These are phyloP conservation scores for Echinarachnius parma DNA, from an alignment of 53 echinoderm and acorn worm species.

Conservation along the genomic window DNA sequence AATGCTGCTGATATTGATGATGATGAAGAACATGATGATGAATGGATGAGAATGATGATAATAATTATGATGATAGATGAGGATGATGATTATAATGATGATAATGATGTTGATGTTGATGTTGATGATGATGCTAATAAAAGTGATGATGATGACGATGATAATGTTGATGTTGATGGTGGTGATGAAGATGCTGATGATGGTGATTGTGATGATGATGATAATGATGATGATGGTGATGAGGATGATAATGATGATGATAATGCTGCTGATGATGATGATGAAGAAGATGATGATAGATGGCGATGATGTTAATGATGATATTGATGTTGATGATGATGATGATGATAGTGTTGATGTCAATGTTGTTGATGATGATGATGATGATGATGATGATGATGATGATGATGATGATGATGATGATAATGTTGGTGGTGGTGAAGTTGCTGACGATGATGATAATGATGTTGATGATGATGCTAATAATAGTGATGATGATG, in stretches of 20 bases:
- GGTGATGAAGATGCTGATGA: neutral
- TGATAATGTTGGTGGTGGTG: neutral
- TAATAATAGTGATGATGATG: no score
- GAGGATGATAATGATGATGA: neutral
- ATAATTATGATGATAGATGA: no score
- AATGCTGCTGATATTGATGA: neutral
- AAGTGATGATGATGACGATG: neutral
- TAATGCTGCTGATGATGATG: no score
- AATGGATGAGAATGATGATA: neutral
- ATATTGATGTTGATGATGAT: neutral
- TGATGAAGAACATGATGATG: neutral
- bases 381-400: constrained; percentile 6
- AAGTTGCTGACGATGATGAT: no score
- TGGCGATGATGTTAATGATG: neutral
- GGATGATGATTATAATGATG: no score
- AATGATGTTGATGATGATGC: no score
- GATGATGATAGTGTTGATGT: neutral
- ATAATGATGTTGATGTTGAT: constrained; percentile 1
- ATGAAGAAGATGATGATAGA: neutral
- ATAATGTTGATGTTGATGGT: neutral
- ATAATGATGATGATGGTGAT: neutral
- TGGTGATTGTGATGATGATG: neutral
- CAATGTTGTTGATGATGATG: neutral
- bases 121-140: neutral
- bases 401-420: neutral